phyloP scores from a whole-genome alignment of 2,888 invertebrate species.

The Rhagonycha fulva region DNA sequence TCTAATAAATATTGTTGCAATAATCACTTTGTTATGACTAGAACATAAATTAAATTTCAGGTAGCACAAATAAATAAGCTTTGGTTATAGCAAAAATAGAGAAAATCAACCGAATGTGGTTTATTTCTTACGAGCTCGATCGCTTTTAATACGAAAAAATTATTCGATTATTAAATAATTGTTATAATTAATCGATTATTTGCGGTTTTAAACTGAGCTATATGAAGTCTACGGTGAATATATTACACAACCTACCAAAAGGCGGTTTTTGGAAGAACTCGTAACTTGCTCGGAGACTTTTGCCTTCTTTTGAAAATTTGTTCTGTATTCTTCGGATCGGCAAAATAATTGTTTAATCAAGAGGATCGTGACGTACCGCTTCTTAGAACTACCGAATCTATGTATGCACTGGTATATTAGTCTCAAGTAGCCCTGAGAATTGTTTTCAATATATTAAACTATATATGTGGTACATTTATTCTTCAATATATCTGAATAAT shows the following conservation, averaged over 20 bases:
- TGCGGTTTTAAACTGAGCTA: neutral
- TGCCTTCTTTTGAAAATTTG: no score
- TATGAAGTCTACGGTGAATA: neutral
- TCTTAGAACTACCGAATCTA: no score
- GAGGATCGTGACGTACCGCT: no score
- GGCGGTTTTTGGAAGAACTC: neutral
- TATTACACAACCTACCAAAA: no score
- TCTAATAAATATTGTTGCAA: neutral
- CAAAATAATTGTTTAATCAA: no score
- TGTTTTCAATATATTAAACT: no score
- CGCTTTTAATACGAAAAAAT: neutral
- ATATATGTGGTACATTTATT: no score
- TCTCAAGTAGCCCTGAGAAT: no score
- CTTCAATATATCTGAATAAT: no score
- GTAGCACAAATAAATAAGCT: neutral
- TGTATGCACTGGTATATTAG: no score
- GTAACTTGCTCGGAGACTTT: neutral
- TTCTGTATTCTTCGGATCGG: no score
- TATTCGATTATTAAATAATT: neutral
- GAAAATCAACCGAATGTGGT: neutral
- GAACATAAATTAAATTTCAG: neutral
- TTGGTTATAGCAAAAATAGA: neutral
- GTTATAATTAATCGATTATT: neutral
- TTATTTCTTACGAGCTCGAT: neutral
- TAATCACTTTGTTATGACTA: neutral